phyloP scores from a whole-genome alignment of 2,797 vertebrate genomes.

The Eulemur mongoz region DNA sequence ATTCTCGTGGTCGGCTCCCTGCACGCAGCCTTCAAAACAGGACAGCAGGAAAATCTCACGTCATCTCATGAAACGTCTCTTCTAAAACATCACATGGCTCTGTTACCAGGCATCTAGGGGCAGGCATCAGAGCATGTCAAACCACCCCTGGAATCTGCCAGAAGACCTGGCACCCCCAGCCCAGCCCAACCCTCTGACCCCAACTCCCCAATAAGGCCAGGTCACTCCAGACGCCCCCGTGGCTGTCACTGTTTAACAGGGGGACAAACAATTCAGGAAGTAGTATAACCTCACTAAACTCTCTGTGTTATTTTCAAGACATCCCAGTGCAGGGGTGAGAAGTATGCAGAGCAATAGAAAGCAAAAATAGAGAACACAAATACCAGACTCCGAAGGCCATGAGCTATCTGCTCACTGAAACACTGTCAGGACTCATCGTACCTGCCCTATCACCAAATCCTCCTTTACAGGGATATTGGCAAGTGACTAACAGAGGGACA shows the following conservation, averaged over 20 bases:
- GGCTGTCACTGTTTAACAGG: background rate
- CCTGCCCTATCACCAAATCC: background rate
- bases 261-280: background rate
- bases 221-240: background rate
- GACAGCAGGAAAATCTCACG: background rate
- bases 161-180: background rate
- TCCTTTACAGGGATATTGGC: background rate
- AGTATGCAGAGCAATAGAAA: background rate
- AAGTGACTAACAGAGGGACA: background rate
- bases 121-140: background rate
- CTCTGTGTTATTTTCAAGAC: slow-evolving; percentile 10
- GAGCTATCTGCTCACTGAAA: background rate
- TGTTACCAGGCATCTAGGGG: background rate
- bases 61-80: background rate
- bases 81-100: background rate
- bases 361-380: background rate
- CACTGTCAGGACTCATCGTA: background rate
- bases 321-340: background rate
- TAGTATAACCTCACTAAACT: background rate
- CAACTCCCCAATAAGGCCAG: background rate
- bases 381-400: background rate
- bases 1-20: background rate
- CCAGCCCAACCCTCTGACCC: background rate
- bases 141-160: background rate
- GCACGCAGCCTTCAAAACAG: background rate